Base-by-base conservation (phyloP, 2,888 invertebrate species). In the Cordylochernes scorpioides region DNA sequence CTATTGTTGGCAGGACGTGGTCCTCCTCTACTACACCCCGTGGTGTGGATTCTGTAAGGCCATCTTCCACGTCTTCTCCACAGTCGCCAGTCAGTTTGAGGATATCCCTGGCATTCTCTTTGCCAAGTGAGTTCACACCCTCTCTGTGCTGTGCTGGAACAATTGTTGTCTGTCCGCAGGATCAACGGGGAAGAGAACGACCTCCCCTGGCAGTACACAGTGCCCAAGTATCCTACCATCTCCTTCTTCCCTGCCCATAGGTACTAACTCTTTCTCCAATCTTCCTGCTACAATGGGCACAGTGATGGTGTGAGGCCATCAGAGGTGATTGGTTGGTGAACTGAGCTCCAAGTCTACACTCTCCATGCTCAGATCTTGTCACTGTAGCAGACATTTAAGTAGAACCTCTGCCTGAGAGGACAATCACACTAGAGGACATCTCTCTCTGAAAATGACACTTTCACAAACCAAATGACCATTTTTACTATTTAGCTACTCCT, bases 171-270 rank as follows among this genome's bases (percentile, higher is more conserved):
- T 37, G 17, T 24, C 31, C 38, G 42, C 13, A 55, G 55, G 12
- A 65, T 86, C 19, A 74, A 84, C 57, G 74, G 71, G 13, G 68
- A 71, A 45, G 58, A 63, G 1, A 80, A 84, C 59, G 75, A 78
- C 55, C 59, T 86, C 41, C 73, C 77, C 1, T 82, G 80, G 78
- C 67, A 71, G 49, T 73, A 66, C 51, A 71, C 71, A 24, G 71
- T 72, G 58, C 65, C 69, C 37, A 58, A 57, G 29, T 71, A 71
- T 52, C 86, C 86, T 10, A 65, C 73, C 0, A 59, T 86, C 25
- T 55, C 80, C 17, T 71, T 78, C 35, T 74, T 78, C 49, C 73
- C 75, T 1, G 62, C 68, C 5, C 54, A 61, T 42, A 65, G 65
- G 53, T 52, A 42, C n/a, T n/a, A n/a, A n/a, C n/a, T n/a, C n/a